Evolutionary conservation across 2,888 invertebrate species (phyloP), one percentile per base, ranked within the genome.

Genomic region (Yponomeuta evonymella): DNA sequence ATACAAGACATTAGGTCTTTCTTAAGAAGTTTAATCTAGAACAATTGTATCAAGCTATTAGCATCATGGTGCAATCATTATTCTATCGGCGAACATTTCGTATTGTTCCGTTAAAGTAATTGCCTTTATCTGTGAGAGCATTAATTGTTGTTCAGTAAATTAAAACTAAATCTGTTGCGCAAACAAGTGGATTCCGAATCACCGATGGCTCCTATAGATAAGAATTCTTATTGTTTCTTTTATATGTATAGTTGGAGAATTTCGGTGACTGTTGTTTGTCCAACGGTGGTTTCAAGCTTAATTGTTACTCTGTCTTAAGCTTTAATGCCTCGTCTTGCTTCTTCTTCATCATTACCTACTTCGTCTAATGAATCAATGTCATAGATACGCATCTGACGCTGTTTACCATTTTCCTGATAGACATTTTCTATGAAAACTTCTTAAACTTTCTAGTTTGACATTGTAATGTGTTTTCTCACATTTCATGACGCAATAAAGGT

Each of bases 161-260:
- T 74, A 72, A 77, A 75, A 79, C 77, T 79, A 80, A 73, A 72
- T 72, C 71, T 75, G 70, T 75, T 75, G 75, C 73, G 70, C 73
- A 75, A 75, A 75, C 75, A 68, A 68, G 62, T 63, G 71, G 33
- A 67, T 67, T 48, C 62, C 15, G 33, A 68, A 72, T 77, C 74
- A 73, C 75, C 75, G 81, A 81, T 82, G 82, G 77, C 77, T 79
- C 75, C 76, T 72, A 81, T 79, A 82, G 82, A 82, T 82, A 81
- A 78, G 73, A 72, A 70, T 74, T 77, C 77, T 76, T 71, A 70
- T 79, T 78, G 80, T 80, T 79, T 77, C 76, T 75, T 77, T 77
- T 75, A 58, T 58, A 58, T 74, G 73, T 75, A 73, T 72, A 74
- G 74, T 75, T 74, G 75, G 76, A 73, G 75, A 75, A 77, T 78